Evolutionary conservation across 2,797 vertebrate species (phyloP).

Genomic region (Leptoclinus maculatus): DNA sequence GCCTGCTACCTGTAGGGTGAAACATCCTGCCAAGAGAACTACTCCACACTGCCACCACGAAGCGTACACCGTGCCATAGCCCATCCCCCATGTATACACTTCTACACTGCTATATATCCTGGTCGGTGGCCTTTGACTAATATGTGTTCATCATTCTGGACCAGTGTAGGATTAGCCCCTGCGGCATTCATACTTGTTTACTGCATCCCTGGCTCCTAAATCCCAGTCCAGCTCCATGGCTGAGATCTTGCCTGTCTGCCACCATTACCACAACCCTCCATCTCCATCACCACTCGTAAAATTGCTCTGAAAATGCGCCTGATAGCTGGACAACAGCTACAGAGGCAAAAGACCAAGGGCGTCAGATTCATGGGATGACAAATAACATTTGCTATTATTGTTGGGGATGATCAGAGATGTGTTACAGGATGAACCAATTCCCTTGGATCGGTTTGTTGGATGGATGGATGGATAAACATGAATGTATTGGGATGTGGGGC

Average conservation of each 20-base stretch:
- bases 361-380: conserved; percentile 40
- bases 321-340: conserved; percentile 29
- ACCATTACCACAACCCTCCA: conserved; percentile 71
- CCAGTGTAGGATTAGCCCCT: conserved; percentile 74
- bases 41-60: conserved; percentile 26
- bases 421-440: not conserved
- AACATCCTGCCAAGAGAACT: conserved; percentile 42
- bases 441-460: not conserved
- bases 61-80: conserved; percentile 36
- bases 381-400: conserved; percentile 33
- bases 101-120: conserved; percentile 31
- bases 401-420: conserved; percentile 30
- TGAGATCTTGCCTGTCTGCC: conserved; percentile 73
- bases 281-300: conserved; percentile 68
- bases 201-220: conserved; percentile 45
- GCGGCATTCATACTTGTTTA: conserved; percentile 65
- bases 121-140: conserved; percentile 74
- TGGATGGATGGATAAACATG: conserved; percentile 5
- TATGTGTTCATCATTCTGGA: conserved; percentile 77
- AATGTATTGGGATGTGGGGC: conserved; percentile 17
- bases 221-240: conserved; percentile 44
- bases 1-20: conserved; percentile 63
- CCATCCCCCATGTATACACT: conserved; percentile 39
- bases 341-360: conserved; percentile 32
- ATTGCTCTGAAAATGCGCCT: conserved; percentile 50